phyloP scores from a whole-genome alignment of 2,888 invertebrate species.

The Hydrotaea diabolus region DNA sequence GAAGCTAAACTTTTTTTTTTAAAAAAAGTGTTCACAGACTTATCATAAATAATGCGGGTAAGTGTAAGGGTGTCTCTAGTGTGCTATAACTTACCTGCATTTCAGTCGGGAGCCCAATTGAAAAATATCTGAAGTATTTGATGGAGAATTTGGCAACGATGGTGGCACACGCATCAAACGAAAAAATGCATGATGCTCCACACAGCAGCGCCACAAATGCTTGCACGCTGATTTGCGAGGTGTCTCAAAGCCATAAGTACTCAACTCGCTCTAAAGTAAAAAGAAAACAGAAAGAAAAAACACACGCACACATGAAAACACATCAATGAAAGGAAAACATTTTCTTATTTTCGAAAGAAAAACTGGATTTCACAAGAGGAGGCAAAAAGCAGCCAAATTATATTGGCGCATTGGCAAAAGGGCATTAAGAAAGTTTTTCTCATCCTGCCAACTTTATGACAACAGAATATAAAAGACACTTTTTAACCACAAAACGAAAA shows the following conservation, averaged over 20 bases:
- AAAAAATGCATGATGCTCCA: conserved; percentile 97
- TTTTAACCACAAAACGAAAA: conserved; percentile 32
- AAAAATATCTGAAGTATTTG: conserved; percentile 87
- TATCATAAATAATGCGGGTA: not conserved
- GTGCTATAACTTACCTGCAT: conserved; percentile 84
- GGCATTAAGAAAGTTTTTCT: conserved; percentile 23
- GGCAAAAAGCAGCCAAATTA: not conserved
- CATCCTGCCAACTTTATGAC: conserved; percentile 1
- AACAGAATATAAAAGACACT: conserved; percentile 18
- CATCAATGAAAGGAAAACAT: not conserved
- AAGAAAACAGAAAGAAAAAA: conserved; percentile 32
- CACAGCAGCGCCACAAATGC: conserved; percentile 97
- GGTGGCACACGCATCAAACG: conserved; percentile 91
- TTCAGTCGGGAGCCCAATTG: conserved; percentile 89
- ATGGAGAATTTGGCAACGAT: conserved; percentile 81
- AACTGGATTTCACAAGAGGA: not conserved
- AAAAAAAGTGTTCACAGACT: not conserved
- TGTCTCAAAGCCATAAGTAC: conserved; percentile 97
- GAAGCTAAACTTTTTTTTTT: conserved; percentile 17
- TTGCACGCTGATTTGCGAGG: conserved; percentile 95
- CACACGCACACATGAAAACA: conserved; percentile 27
- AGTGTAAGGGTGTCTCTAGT: no score
- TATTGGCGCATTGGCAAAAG: conserved; percentile 17
- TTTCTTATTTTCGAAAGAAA: not conserved
- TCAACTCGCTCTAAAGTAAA: conserved; percentile 88